Conservation (phyloP, 2,888 invertebrate genomes). For the Harpalus rubripes region DNA sequence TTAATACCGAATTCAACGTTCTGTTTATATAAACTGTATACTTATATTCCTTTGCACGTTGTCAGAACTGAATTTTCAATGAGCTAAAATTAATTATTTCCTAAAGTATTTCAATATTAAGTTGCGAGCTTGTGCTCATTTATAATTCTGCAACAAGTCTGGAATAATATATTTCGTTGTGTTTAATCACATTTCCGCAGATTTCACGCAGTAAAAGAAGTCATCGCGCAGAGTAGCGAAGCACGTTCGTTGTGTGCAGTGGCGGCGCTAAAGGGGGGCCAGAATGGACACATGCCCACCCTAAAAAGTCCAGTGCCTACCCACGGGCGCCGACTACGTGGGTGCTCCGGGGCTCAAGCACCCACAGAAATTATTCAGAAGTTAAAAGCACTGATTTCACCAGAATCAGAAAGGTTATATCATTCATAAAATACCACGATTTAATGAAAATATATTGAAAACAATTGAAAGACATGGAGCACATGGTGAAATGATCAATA, state of each 20-base stretch:
- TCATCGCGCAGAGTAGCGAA: not conserved
- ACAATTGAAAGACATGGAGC: no score
- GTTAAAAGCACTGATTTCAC: no score
- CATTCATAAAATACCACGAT: no score
- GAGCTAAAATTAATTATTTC: slow-evolving; percentile 43
- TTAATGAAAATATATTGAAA: no score
- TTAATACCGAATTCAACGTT: slow-evolving; percentile 21
- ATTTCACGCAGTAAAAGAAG: slow-evolving; percentile 27
- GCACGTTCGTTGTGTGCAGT: not conserved
- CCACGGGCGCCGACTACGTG: no score
- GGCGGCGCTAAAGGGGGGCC: no score
- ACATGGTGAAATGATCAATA: no score
- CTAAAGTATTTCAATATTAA: slow-evolving; percentile 44
- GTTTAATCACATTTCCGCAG: slow-evolving; percentile 22
- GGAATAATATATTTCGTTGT: slow-evolving; percentile 13
- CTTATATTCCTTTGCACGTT: slow-evolving; percentile 31
- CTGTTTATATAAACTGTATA: slow-evolving; percentile 42
- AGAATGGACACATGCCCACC: no score
- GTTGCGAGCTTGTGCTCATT: slow-evolving; percentile 10
- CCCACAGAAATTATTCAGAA: no score
- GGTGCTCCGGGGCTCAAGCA: no score
- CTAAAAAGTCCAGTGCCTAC: no score
- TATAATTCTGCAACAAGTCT: slow-evolving; percentile 29
- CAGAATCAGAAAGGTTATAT: no score
- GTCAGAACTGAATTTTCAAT: slow-evolving; percentile 31